These are phyloP conservation scores for Hyalella azteca DNA, from an alignment of 2,888 invertebrate species.

Conservation along the genomic window DNA sequence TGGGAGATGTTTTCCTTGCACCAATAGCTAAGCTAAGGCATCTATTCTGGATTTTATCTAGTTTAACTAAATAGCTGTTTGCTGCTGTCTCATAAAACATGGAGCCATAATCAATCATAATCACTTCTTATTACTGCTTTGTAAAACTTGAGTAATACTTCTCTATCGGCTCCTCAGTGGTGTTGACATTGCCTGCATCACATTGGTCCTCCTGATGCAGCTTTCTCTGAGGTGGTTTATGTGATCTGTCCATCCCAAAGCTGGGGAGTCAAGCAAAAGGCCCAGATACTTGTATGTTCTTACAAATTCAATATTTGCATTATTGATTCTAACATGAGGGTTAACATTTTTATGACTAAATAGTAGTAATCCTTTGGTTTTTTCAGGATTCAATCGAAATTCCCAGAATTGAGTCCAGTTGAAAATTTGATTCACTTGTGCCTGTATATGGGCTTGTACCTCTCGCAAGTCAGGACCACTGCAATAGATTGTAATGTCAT, in stretches of 20 bases:
- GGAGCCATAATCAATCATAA: too few species aligned
- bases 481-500: background rate
- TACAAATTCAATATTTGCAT: background rate
- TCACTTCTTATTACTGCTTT: too few species aligned
- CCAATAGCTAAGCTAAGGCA: too few species aligned
- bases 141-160: background rate
- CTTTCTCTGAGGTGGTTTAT: background rate
- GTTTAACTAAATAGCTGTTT: too few species aligned
- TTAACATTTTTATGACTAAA: background rate
- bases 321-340: background rate
- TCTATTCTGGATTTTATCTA: too few species aligned
- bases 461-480: background rate
- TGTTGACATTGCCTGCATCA: background rate
- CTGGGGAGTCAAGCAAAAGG: background rate
- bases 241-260: background rate
- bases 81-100: too few species aligned
- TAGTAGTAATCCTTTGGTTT: background rate
- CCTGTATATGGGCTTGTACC: background rate
- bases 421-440: background rate
- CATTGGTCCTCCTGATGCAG: background rate
- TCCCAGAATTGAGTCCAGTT: background rate
- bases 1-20: too few species aligned
- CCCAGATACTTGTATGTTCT: slow-evolving; percentile 4
- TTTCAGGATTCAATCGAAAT: background rate
- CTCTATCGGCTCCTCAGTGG: slow-evolving; percentile 13